phyloP scores from a whole-genome alignment of 2,797 vertebrate species.

The Xyrichtys novacula region DNA sequence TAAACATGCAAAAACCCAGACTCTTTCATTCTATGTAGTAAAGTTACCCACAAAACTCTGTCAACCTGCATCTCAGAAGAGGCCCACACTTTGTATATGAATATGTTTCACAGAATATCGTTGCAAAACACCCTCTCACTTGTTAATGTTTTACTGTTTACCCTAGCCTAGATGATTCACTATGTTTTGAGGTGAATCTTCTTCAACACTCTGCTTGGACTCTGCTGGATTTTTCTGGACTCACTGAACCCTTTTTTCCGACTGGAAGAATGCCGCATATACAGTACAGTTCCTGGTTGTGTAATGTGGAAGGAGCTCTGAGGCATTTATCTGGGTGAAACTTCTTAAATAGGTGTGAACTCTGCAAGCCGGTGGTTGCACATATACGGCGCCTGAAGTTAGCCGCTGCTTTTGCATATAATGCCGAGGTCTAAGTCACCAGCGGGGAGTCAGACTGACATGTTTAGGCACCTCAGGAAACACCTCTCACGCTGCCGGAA shows the following conservation, averaged over 20 bases:
- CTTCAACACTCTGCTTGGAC: neutral
- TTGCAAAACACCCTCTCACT: slow-evolving; percentile 1
- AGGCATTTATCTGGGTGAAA: neutral
- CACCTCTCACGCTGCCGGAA: slow-evolving; percentile 28
- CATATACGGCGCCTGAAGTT: neutral
- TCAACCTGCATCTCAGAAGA: neutral
- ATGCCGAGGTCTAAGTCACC: slow-evolving; percentile 12
- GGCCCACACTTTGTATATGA: neutral
- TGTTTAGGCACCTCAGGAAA: slow-evolving; percentile 54
- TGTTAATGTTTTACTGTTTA: slow-evolving; percentile 25
- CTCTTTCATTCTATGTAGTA: neutral
- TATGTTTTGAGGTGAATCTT: slow-evolving; percentile 8
- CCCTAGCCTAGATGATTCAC: slow-evolving; percentile 12
- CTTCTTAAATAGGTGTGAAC: slow-evolving; percentile 11
- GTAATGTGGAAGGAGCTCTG: neutral
- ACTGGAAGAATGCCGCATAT: neutral
- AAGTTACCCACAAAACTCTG: neutral
- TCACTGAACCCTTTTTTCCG: slow-evolving; percentile 19
- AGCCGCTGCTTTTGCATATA: slow-evolving; percentile 14
- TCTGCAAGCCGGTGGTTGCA: slow-evolving; percentile 35
- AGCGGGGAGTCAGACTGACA: slow-evolving; percentile 29
- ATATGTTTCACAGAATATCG: neutral
- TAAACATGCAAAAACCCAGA: neutral
- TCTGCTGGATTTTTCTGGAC: slow-evolving; percentile 12
- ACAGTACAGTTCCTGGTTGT: neutral